phyloP scores from a whole-genome alignment of 1,140 invertebrate genomes.

The Zaprionus taronus region DNA sequence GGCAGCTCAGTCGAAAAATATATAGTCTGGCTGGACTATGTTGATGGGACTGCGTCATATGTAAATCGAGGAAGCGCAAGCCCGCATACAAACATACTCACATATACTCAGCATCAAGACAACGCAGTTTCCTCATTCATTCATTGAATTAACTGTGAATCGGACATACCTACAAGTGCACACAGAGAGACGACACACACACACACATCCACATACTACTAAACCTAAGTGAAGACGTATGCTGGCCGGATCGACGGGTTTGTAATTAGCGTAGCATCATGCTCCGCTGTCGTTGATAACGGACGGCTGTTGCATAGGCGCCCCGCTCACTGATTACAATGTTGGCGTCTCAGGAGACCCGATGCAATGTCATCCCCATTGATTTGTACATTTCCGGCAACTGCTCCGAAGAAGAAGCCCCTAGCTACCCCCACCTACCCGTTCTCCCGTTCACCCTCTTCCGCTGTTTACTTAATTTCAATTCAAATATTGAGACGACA shows the following conservation, averaged over 20 bases:
- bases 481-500: conserved; percentile 1
- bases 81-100: background rate
- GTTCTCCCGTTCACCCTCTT: background rate
- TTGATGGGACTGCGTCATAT: background rate
- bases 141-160: conserved; percentile 19
- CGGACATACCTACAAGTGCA: conserved; percentile 7
- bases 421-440: background rate
- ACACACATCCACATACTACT: background rate
- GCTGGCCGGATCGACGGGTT: conserved; percentile 36
- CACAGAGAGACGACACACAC: background rate
- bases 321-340: conserved; percentile 55
- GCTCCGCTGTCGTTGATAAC: conserved; percentile 55
- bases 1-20: background rate
- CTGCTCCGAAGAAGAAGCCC: background rate
- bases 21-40: background rate
- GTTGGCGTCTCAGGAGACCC: conserved; percentile 20
- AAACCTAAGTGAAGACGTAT: conserved; percentile 5
- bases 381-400: conserved; percentile 43
- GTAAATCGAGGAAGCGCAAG: background rate
- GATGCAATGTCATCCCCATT: conserved; percentile 37
- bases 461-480: background rate
- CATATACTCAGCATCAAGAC: background rate
- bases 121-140: conserved; percentile 31
- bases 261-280: conserved; percentile 64
- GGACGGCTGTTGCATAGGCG: conserved; percentile 45